Conservation (phyloP, 1,140 invertebrate species). For the Euschistus heros region DNA sequence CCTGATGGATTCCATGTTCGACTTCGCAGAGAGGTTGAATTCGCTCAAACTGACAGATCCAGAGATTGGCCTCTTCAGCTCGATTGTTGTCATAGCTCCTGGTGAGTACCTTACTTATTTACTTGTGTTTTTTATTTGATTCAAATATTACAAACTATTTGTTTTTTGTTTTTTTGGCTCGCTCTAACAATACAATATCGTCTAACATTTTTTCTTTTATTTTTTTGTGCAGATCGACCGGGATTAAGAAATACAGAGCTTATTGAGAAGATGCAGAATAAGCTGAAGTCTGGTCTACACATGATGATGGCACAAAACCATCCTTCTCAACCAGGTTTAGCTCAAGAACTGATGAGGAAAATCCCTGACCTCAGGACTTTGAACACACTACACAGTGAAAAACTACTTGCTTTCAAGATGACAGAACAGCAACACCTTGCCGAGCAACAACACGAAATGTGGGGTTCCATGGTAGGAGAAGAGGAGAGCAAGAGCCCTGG, state of each 20-base stretch:
- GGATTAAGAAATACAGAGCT: slow-evolving; percentile 84
- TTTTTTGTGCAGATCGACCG: slow-evolving; percentile 55
- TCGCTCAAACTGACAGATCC: slow-evolving; percentile 78
- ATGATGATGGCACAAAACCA: slow-evolving; percentile 80
- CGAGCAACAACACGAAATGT: slow-evolving; percentile 32
- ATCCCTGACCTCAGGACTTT: slow-evolving; percentile 88
- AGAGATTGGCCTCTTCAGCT: slow-evolving; percentile 88
- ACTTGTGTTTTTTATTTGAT: not conserved
- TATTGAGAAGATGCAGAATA: slow-evolving; percentile 83
- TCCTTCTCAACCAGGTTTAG: slow-evolving; percentile 62
- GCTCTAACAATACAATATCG: not conserved
- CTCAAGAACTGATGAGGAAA: slow-evolving; percentile 81
- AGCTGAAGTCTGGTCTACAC: slow-evolving; percentile 73
- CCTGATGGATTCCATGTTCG: slow-evolving; percentile 92
- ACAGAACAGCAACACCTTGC: slow-evolving; percentile 73
- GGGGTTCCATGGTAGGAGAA: slow-evolving; percentile 36
- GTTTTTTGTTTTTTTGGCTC: not conserved
- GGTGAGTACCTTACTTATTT: slow-evolving; percentile 43
- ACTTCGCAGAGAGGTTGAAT: slow-evolving; percentile 91
- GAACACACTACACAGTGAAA: slow-evolving; percentile 93
- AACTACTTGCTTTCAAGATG: slow-evolving; percentile 84
- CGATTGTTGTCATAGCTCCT: slow-evolving; percentile 85
- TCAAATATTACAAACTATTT: not conserved
- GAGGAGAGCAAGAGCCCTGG: slow-evolving; percentile 42
- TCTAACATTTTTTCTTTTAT: slow-evolving; percentile 9